These are phyloP conservation scores for Drosophila nasuta DNA, from an alignment of 1,140 invertebrate species.

Conservation along the genomic window DNA sequence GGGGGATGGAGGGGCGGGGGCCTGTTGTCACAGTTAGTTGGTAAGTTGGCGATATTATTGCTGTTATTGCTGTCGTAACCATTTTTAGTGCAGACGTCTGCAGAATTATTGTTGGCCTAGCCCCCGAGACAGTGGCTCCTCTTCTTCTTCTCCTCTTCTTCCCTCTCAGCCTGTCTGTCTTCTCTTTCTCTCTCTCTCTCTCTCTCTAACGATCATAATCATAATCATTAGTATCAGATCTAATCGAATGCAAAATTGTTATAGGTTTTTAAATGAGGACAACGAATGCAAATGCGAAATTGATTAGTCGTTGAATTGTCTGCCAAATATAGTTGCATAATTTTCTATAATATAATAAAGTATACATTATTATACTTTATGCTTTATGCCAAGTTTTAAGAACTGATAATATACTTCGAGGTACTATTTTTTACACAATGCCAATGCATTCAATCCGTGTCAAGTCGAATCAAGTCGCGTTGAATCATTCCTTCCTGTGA, in stretches of 20 bases:
- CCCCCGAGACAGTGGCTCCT: constrained; percentile 16
- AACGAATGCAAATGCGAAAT: constrained; percentile 18
- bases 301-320: not conserved
- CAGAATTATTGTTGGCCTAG: constrained; percentile 36
- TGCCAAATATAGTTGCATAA: too few relatives aligned
- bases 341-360: too few relatives aligned
- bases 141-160: not conserved
- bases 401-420: not conserved
- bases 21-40: constrained; percentile 35
- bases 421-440: constrained; percentile 1
- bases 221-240: constrained; percentile 2
- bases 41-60: constrained; percentile 22
- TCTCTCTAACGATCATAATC: constrained; percentile 6
- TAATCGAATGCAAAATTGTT: not conserved
- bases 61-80: constrained; percentile 27
- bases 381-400: not conserved
- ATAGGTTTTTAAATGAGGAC: constrained; percentile 12
- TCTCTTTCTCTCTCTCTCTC: not conserved
- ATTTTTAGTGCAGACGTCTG: constrained; percentile 45
- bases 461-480: not conserved
- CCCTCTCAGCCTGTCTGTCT: too few relatives aligned
- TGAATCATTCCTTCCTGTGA: constrained; percentile 5
- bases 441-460: not conserved
- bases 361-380: too few relatives aligned
- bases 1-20: not conserved